These are phyloP conservation scores for Pachycephus smyrnensis DNA, from an alignment of 2,888 invertebrate species.

Conservation along the genomic window DNA sequence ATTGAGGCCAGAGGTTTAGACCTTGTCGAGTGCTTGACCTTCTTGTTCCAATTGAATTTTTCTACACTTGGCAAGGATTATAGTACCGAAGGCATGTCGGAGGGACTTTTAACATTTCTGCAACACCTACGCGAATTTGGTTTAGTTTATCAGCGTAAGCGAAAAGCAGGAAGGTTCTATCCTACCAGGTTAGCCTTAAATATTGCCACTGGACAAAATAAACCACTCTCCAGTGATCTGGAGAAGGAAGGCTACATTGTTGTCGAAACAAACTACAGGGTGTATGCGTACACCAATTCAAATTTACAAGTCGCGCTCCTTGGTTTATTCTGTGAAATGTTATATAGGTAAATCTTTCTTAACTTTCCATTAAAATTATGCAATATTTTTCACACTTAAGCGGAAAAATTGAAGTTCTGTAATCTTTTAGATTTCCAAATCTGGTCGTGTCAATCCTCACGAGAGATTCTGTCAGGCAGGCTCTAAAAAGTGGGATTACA, in stretches of 20 bases:
- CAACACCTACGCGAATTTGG: conserved; percentile 98
- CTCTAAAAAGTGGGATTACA: conserved; percentile 94
- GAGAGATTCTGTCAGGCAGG: conserved; percentile 93
- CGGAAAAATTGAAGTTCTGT: background rate
- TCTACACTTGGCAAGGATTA: conserved; percentile 96
- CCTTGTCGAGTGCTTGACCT: conserved; percentile 92
- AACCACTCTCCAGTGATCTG: conserved; percentile 61
- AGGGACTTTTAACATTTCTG: conserved; percentile 87
- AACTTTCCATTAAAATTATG: background rate
- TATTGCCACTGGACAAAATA: conserved; percentile 75
- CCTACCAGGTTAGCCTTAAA: conserved; percentile 94
- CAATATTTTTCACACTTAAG: background rate
- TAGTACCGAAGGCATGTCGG: conserved; percentile 93
- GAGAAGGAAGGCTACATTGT: conserved; percentile 82
- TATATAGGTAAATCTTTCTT: conserved; percentile 79
- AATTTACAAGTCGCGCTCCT: conserved; percentile 93
- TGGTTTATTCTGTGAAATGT: conserved; percentile 91
- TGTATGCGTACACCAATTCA: conserved; percentile 96
- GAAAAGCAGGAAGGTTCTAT: conserved; percentile 82
- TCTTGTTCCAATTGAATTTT: conserved; percentile 96
- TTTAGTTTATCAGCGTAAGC: conserved; percentile 91
- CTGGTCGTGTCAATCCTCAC: conserved; percentile 94
- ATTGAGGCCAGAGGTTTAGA: conserved; percentile 88
- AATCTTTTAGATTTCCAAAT: conserved; percentile 85
- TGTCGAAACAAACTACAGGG: conserved; percentile 95